Evolutionary conservation across 2,888 invertebrate genomes (phyloP), one percentile per base, ranked within the genome.

Genomic region (Calameuta pallipes): DNA sequence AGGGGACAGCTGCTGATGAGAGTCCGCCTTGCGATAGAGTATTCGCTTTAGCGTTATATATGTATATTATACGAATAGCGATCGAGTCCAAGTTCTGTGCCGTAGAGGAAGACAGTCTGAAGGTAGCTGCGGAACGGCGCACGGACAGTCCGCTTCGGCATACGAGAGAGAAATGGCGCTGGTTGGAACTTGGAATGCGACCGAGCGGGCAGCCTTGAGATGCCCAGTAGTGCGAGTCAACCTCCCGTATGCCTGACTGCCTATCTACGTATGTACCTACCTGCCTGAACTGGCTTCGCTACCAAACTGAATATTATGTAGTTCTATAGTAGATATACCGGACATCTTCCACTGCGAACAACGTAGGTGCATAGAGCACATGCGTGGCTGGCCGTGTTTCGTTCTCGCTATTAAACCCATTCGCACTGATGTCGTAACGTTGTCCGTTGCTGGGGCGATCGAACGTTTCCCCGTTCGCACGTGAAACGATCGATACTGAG

Each of bases 1-100:
- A 87, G 79, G 85, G 86, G 87, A 85, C 87, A 89, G 87, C 86
- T 86, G 88, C 83, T 87, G 88, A 88, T 87, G 88, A 88, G 88
- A 87, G 83, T 81, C 78, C 82, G 80, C 79, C 56, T 56, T 56
- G 56, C 76, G 74, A 79, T 76, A 68, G 77, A 80, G 81, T 81
- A 81, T 37, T 37, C 78, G 56, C 76, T 81, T 68, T 80, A 75
- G 80, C 75, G 79, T 84, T 84, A 75, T 80, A 73, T 75, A 41
- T 77, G 56, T 73, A 70, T 79, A 69, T 70, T 78, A 73, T 80
- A 76, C 77, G 73, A 31, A 71, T 71, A 31, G 71, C 71, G 71
- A 23, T 23, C 56, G 56, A 56, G 56, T 56, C 23, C 56, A 23
- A 56, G 56, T 56, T 23, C 56, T 23, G 2, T 23, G 9, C 56